Evolutionary conservation across 2,888 invertebrate genomes (phyloP).

Genomic region (Girardia tigrina): DNA sequence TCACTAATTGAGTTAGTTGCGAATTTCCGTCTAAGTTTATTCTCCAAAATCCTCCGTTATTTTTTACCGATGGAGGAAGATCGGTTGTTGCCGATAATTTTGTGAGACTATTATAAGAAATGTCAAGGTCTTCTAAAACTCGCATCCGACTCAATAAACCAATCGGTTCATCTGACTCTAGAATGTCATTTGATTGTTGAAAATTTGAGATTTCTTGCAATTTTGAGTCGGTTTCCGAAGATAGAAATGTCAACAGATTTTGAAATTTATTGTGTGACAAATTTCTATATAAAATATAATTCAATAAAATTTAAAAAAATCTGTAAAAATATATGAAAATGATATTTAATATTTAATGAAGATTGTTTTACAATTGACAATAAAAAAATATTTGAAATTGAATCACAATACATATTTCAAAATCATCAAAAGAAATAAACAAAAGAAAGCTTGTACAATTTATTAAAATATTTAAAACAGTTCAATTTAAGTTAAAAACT

Average conservation of each 20-base stretch:
- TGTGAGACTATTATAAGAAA: background rate
- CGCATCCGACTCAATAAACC: background rate
- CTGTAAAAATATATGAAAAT: no score
- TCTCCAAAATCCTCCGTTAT: background rate
- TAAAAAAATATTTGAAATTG: no score
- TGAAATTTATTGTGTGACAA: background rate
- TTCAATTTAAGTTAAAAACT: no score
- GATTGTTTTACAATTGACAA: no score
- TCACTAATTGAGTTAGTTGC: background rate
- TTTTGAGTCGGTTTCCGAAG: background rate
- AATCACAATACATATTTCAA: no score
- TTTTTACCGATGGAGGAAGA: background rate
- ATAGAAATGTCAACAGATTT: background rate
- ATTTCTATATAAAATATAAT: slow-evolving; percentile 10
- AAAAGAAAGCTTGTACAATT: no score
- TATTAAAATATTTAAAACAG: no score
- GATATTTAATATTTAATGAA: no score
- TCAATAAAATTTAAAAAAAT: no score
- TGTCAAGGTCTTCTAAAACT: background rate
- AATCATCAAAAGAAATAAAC: no score
- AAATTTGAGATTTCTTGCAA: background rate
- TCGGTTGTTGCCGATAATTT: background rate
- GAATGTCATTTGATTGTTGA: background rate
- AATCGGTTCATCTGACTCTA: background rate
- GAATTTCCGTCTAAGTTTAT: background rate